phyloP scores from a whole-genome alignment of 2,797 vertebrate species.

The Manis crassicaudata region DNA sequence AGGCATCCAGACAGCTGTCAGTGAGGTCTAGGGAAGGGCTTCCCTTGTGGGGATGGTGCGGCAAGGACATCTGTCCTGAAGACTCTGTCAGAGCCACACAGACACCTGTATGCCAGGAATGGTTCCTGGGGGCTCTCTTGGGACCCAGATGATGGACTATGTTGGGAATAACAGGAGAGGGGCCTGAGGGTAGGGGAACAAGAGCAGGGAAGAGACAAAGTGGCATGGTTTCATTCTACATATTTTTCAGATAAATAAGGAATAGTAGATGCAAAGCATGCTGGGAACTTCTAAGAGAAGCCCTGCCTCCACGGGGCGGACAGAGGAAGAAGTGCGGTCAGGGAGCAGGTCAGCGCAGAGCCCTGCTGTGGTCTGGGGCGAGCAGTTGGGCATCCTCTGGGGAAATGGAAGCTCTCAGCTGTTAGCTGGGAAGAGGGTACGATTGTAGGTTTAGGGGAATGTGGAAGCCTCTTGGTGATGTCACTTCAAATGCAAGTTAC shows the following conservation, averaged over 20 bases:
- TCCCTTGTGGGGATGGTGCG: background rate
- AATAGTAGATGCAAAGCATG: background rate
- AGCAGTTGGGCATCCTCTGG: accelerated
- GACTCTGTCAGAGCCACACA: background rate
- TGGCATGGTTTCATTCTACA: background rate
- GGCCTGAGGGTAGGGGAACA: background rate
- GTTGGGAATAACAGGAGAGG: background rate
- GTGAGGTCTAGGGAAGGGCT: background rate
- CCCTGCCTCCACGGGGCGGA: background rate
- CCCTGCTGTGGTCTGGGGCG: background rate
- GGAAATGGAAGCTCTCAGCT: background rate
- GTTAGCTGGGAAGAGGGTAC: background rate
- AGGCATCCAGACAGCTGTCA: background rate
- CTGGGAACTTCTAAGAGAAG: background rate
- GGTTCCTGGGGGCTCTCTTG: background rate
- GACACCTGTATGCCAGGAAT: background rate
- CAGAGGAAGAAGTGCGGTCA: background rate
- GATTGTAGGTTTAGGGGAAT: background rate
- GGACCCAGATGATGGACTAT: background rate
- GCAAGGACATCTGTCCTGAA: background rate
- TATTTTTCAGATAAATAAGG: background rate
- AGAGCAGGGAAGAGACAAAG: background rate
- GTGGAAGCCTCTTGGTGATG: background rate
- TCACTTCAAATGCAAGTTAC: background rate
- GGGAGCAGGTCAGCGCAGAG: background rate